phyloP scores from a whole-genome alignment of 2,113 vertebrate species.

The Ictalurus furcatus region DNA sequence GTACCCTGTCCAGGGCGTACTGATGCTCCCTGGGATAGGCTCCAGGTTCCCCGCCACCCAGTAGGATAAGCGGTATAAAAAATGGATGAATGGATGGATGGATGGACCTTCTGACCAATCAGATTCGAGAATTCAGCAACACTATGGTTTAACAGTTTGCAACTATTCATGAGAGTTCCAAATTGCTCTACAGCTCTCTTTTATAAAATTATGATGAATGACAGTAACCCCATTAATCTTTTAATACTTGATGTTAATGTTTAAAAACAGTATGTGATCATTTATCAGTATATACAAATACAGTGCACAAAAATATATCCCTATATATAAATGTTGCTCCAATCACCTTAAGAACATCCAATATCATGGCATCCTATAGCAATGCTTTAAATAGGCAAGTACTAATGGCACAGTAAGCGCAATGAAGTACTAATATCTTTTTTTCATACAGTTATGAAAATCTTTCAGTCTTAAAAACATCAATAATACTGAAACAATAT shows the following conservation, averaged over 20 bases:
- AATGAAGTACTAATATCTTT: background rate
- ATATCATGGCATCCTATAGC: background rate
- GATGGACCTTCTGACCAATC: background rate
- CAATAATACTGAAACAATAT: background rate
- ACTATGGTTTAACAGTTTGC: background rate
- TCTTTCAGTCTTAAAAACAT: background rate
- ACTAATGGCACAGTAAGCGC: background rate
- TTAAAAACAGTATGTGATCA: background rate
- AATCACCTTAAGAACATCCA: background rate
- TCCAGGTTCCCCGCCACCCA: no score
- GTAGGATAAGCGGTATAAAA: no score
- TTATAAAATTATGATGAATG: background rate
- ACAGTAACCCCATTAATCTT: background rate
- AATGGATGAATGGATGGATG: no score
- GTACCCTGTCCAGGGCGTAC: no score
- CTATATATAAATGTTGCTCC: background rate
- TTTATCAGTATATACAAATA: background rate
- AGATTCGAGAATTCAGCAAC: background rate
- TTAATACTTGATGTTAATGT: background rate
- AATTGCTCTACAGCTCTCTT: background rate
- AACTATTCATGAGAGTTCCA: background rate
- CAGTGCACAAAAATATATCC: background rate
- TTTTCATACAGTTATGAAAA: background rate
- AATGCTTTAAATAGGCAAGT: background rate
- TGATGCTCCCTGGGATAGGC: no score